Base-by-base conservation (phyloP, 2,888 invertebrate genomes). In the Microctonus brassicae region DNA sequence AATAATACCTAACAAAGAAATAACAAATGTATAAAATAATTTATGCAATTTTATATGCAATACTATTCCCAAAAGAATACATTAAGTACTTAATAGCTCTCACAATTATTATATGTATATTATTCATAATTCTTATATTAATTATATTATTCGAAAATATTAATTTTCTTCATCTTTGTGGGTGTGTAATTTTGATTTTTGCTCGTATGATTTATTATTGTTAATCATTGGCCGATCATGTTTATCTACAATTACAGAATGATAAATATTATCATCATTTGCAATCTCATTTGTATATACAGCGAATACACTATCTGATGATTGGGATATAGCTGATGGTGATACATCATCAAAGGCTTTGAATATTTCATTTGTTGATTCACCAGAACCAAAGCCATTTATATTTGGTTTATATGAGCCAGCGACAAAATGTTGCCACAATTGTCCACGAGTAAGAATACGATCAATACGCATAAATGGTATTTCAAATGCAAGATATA, bases 401-500 rank as follows among this genome's bases (percentile, higher is more conserved):
- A 69, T 62, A 9, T 52, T 67, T 2, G 73, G 66, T 24, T 73
- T 70, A 9, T 60, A 55, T 3, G 64, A 70, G 10, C 55, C 42
- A 10, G 55, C 57, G 4, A n/a, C 26, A 29, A 64, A 64, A 2
- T 9, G 42, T 57, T 63, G 57, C 9, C 33, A 22, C 29, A 36
- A 34, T 7, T 33, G 17, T 17, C 39, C 36, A n/a, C 55, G 64
- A 0, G 66, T 26, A 3, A 81, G 33, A 0, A 72, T 20, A 2
- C 77, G 75, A 17, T 79, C 78, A 29, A 87, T 65, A 1, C 66
- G 76, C 75, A 81, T 75, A 69, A 85, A 85, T 0, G 87, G 87
- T 65, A 84, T 78, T 72, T 87, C 87, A 74, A 86, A 84, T 22
- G 80, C 78, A 1, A 86, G 77, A 42, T 75, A 78, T 73, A 84